Conservation (phyloP, 2,113 vertebrate species). For the Phodopus roborovskii region DNA sequence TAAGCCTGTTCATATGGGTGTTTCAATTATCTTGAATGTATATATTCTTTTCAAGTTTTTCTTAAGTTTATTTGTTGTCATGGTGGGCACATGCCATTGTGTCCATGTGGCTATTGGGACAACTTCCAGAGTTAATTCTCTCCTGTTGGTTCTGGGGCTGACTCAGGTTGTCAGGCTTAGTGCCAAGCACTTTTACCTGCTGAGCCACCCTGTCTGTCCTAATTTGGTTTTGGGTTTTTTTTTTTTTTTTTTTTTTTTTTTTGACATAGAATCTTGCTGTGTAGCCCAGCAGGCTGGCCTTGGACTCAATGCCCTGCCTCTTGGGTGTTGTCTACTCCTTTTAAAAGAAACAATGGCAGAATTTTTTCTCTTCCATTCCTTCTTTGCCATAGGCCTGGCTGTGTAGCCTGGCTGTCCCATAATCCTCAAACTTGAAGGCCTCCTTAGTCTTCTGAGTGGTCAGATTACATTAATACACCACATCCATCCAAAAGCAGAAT, state of each 20-base stretch:
- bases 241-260: background rate
- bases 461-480: background rate
- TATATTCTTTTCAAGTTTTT: slow-evolving; percentile 27
- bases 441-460: background rate
- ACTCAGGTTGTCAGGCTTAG: background rate
- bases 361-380: background rate
- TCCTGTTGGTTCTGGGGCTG: background rate
- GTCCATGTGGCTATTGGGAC: background rate
- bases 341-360: background rate
- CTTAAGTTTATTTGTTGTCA: background rate
- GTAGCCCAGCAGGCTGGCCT: background rate
- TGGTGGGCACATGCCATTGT: background rate
- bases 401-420: background rate
- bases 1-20: background rate
- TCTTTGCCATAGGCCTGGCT: background rate
- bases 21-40: background rate
- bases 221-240: background rate
- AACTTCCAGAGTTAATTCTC: background rate
- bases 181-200: background rate
- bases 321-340: background rate
- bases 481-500: background rate
- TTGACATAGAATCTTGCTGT: background rate
- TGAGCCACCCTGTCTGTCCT: background rate
- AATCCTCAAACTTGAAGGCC: background rate
- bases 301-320: background rate